These are phyloP conservation scores for Eilema caniola DNA, from an alignment of 2,888 invertebrate genomes.

Conservation along the genomic window DNA sequence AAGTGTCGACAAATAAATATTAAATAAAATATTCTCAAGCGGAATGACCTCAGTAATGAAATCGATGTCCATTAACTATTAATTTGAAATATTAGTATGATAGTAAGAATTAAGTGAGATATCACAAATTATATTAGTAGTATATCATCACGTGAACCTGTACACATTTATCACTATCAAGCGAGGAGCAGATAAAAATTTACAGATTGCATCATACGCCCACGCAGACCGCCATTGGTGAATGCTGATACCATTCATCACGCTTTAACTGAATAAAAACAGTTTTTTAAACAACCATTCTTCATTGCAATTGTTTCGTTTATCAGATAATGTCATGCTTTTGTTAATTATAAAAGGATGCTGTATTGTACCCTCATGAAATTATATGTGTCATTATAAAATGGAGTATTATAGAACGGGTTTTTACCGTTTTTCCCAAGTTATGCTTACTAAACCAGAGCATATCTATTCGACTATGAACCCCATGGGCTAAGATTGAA, in stretches of 20 bases:
- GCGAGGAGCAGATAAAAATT: conserved; percentile 42
- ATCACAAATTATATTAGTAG: neutral
- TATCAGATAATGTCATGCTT: conserved; percentile 29
- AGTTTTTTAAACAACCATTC: conserved; percentile 36
- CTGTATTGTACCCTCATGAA: conserved; percentile 8
- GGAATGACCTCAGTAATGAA: conserved; percentile 6
- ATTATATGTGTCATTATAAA: neutral
- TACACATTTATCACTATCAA: conserved; percentile 46
- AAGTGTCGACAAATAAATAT: neutral
- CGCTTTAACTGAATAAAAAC: conserved; percentile 44
- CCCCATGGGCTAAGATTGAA: too few species aligned
- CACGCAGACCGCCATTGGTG: conserved; percentile 28
- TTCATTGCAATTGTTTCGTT: conserved; percentile 33
- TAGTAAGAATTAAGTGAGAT: neutral
- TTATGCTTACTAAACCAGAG: too few species aligned
- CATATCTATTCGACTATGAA: too few species aligned
- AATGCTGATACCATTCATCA: conserved; percentile 43
- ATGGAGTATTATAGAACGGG: too few species aligned
- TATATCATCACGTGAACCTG: conserved; percentile 12
- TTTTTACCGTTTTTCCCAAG: too few species aligned
- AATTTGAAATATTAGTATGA: neutral
- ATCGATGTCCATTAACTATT: neutral
- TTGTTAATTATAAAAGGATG: conserved; percentile 23
- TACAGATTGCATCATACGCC: conserved; percentile 43
- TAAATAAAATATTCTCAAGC: neutral